Conservation (phyloP, 1,140 invertebrate species). For the Drosophila pseudoananassae region DNA sequence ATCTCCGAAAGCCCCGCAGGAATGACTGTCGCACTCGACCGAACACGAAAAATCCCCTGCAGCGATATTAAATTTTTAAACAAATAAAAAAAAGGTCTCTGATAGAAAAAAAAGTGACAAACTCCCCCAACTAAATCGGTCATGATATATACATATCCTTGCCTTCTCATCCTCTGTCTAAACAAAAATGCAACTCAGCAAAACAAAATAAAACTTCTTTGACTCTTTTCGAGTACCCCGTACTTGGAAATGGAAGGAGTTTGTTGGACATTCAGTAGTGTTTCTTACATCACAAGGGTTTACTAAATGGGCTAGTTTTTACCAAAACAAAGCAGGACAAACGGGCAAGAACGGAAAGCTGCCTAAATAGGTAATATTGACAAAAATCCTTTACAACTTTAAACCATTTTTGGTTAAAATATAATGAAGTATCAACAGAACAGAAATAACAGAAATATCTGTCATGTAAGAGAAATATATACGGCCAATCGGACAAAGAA, state of each 20-base stretch:
- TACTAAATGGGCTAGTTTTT: no score
- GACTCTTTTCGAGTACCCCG: conserved; percentile 13
- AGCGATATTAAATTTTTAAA: conserved; percentile 69
- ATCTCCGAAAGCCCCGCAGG: conserved; percentile 34
- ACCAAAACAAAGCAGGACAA: no score
- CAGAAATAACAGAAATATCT: no score
- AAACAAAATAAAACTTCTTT: conserved; percentile 62
- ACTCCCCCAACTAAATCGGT: conserved; percentile 39
- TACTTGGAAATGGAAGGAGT: neutral
- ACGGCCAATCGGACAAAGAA: no score
- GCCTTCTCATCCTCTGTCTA: conserved; percentile 18
- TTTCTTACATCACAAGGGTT: neutral
- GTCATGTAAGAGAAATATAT: no score
- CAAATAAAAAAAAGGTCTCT: conserved; percentile 18
- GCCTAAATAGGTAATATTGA: no score
- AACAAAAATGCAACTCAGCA: conserved; percentile 72
- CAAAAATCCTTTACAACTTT: no score
- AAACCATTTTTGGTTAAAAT: no score
- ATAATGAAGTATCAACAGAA: no score
- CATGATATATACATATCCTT: conserved; percentile 36
- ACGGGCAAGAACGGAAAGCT: no score
- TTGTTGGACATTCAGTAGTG: neutral
- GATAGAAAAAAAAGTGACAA: conserved; percentile 29
- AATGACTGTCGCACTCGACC: conserved; percentile 39
- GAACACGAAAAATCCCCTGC: conserved; percentile 51